A percentile compares a stretch with the other conserved stretches of the same genome.
phyloP scores from a whole-genome alignment of 2,888 invertebrate genomes.

The Troides oblongomaculatus region DNA sequence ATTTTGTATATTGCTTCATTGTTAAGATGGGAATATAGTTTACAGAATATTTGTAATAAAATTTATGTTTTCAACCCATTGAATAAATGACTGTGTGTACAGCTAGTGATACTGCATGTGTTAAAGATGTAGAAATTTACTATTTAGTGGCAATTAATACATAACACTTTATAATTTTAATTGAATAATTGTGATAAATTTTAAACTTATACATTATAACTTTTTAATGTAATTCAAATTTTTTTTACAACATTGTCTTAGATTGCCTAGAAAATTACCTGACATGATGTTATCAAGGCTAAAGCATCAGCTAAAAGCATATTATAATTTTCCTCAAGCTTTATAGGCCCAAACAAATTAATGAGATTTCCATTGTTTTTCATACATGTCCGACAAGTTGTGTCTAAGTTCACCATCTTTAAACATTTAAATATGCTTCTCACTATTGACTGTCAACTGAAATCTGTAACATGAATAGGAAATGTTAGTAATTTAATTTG shows the following conservation, averaged over 20 bases:
- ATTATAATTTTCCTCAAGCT: slow-evolving; percentile 50
- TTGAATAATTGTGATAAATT: too few relatives aligned
- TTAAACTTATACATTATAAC: neutral
- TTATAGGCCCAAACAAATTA: slow-evolving; percentile 53
- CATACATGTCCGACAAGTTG: slow-evolving; percentile 70
- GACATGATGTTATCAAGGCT: slow-evolving; percentile 53
- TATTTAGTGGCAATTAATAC: too few relatives aligned
- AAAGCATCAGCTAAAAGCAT: slow-evolving; percentile 55
- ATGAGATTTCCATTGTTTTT: slow-evolving; percentile 54
- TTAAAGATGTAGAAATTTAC: too few relatives aligned
- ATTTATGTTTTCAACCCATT: too few relatives aligned
- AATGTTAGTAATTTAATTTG: neutral
- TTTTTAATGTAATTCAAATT: neutral
- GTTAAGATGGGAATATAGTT: too few relatives aligned
- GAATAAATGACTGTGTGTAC: too few relatives aligned
- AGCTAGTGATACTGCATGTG: too few relatives aligned
- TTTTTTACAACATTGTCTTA: too few relatives aligned
- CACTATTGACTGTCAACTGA: neutral
- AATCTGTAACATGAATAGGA: neutral
- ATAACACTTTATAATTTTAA: too few relatives aligned
- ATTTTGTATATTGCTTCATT: too few relatives aligned
- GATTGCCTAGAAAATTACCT: slow-evolving; percentile 44
- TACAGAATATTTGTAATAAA: too few relatives aligned
- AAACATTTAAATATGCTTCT: slow-evolving; percentile 6
- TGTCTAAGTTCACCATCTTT: slow-evolving; percentile 53